Conservation (phyloP, 2,113 vertebrate genomes). For the Podarcis cretensis region DNA sequence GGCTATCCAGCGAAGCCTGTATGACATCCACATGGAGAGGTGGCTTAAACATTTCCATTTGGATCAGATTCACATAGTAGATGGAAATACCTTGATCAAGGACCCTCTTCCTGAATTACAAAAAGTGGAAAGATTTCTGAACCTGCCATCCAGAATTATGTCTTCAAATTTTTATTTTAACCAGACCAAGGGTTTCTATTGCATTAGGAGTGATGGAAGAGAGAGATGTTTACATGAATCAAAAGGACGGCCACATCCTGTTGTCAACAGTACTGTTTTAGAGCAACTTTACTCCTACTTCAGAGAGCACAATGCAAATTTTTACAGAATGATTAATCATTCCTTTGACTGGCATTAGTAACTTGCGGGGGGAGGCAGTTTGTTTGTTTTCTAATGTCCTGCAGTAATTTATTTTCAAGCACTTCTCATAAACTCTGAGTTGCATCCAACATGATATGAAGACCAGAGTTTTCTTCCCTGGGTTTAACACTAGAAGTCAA, state of each 20-base stretch:
- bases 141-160: conserved; percentile 86
- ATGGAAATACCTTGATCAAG: conserved; percentile 90
- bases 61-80: conserved; percentile 92
- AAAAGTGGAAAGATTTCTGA: conserved; percentile 90
- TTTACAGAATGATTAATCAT: conserved; percentile 90
- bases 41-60: conserved; percentile 90
- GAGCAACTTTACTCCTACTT: conserved; percentile 89
- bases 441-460: conserved; percentile 17
- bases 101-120: conserved; percentile 90
- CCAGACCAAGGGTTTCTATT: conserved; percentile 95
- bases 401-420: conserved; percentile 37
- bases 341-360: conserved; percentile 90
- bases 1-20: conserved; percentile 92
- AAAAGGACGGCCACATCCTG: conserved; percentile 90
- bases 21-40: conserved; percentile 91
- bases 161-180: conserved; percentile 96
- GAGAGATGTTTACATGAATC: conserved; percentile 94
- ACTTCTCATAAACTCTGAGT: conserved; percentile 35
- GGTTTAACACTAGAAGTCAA: not conserved
- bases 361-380: not conserved
- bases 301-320: conserved; percentile 89
- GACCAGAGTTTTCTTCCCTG: conserved; percentile 20
- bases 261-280: conserved; percentile 87
- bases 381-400: conserved; percentile 45
- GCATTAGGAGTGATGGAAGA: conserved; percentile 89